Conservation (phyloP, 2,797 vertebrate genomes). For the Tokudaia tokunoshimensis region DNA sequence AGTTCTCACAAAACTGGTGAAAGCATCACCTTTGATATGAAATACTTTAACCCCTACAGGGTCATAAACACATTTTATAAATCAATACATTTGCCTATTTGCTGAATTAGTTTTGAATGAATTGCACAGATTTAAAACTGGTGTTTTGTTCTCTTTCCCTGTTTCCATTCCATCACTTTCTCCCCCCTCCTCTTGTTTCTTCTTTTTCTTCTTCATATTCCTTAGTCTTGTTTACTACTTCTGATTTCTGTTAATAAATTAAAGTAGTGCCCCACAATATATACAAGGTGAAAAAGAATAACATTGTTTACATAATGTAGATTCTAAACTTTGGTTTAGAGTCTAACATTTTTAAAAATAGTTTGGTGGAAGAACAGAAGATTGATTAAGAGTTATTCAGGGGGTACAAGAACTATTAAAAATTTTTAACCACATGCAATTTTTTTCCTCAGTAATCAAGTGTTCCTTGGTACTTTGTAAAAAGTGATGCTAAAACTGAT, state of each 20-base stretch:
- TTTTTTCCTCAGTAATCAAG: constrained; percentile 57
- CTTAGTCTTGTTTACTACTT: constrained; percentile 2
- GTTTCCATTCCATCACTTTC: not conserved
- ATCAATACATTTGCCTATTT: constrained; percentile 58
- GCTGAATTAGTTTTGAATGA: constrained; percentile 58
- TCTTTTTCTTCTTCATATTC: not conserved
- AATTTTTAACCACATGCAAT: not conserved
- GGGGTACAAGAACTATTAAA: constrained; percentile 55
- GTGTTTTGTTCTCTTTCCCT: not conserved
- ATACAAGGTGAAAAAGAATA: constrained; percentile 40
- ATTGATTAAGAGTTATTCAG: constrained; percentile 54
- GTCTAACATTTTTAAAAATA: constrained; percentile 32
- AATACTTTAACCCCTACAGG: constrained; percentile 52
- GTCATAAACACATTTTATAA: constrained; percentile 25
- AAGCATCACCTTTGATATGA: constrained; percentile 36
- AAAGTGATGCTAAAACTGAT: constrained; percentile 37
- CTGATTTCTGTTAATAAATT: constrained; percentile 25
- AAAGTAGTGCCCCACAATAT: constrained; percentile 30
- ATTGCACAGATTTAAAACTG: not conserved
- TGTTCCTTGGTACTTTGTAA: constrained; percentile 41
- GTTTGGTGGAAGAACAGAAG: constrained; percentile 40
- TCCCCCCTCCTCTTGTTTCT: not conserved
- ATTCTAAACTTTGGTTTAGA: constrained; percentile 8
- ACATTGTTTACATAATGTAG: not conserved
- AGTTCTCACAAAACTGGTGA: constrained; percentile 58